phyloP scores from a whole-genome alignment of 1,140 invertebrate species.

The Achroia grisella region DNA sequence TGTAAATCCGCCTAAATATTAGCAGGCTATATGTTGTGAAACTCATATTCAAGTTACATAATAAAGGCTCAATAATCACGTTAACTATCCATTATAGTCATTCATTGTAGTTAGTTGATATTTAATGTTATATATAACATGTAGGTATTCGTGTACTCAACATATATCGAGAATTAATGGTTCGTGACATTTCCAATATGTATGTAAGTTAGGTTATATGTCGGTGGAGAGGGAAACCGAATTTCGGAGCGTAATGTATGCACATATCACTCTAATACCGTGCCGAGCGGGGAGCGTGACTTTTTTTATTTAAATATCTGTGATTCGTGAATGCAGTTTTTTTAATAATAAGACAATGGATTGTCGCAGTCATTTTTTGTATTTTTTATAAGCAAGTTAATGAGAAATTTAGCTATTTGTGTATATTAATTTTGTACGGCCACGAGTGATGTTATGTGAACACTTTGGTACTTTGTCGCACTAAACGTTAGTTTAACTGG shows the following conservation, averaged over 20 bases:
- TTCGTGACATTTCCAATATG: constrained; percentile 63
- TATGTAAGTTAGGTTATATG: constrained; percentile 33
- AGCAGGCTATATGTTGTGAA: constrained; percentile 20
- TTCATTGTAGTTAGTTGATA: constrained; percentile 37
- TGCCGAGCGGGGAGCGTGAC: constrained; percentile 24
- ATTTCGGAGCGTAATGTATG: constrained; percentile 13
- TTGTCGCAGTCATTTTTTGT: constrained; percentile 23
- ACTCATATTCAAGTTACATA: constrained; percentile 47
- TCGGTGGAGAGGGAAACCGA: constrained; percentile 13
- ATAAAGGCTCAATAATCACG: constrained; percentile 49
- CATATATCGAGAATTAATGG: constrained; percentile 46
- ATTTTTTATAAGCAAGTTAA: constrained; percentile 27
- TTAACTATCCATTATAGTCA: constrained; percentile 60
- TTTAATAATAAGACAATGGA: constrained; percentile 13
- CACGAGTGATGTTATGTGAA: not conserved
- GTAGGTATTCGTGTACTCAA: constrained; percentile 46
- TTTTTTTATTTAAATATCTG: constrained; percentile 44
- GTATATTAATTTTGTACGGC: constrained; percentile 8
- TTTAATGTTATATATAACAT: constrained; percentile 36
- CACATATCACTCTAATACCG: constrained; percentile 56
- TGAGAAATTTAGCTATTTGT: constrained; percentile 1
- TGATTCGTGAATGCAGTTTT: constrained; percentile 56
- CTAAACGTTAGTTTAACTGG: no score
- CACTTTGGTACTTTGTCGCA: no score
- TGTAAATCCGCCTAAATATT: constrained; percentile 8